Evolutionary conservation across 2,888 invertebrate species (phyloP).

Genomic region (Busseola fusca): DNA sequence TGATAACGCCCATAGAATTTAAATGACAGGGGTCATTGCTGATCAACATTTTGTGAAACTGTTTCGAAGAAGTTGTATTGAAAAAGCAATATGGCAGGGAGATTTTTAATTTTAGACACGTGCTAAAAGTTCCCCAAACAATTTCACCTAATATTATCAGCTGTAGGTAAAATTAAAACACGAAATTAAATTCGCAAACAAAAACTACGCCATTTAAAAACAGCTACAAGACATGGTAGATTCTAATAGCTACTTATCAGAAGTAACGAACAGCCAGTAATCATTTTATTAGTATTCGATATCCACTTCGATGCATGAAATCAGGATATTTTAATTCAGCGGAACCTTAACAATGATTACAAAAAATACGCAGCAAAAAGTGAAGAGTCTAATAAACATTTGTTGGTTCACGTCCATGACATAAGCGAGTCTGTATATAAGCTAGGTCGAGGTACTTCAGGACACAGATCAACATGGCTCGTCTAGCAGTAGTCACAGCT

Average conservation of each 20-base stretch:
- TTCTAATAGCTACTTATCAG: slow-evolving; percentile 12
- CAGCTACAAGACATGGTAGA: neutral
- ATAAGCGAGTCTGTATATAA: slow-evolving; percentile 78
- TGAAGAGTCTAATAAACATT: slow-evolving; percentile 66
- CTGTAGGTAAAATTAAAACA: neutral
- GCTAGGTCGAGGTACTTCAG: slow-evolving; percentile 58
- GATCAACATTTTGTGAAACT: neutral
- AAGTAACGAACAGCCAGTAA: slow-evolving; percentile 4
- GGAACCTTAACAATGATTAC: slow-evolving; percentile 66
- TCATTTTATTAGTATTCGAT: slow-evolving; percentile 18
- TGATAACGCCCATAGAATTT: neutral
- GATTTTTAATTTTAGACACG: neutral
- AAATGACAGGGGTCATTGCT: no score
- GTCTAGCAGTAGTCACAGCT: slow-evolving; percentile 73
- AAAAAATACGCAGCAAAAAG: slow-evolving; percentile 71
- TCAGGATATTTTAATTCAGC: slow-evolving; percentile 33
- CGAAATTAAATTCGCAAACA: neutral
- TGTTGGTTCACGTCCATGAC: slow-evolving; percentile 70
- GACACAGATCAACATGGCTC: slow-evolving; percentile 75
- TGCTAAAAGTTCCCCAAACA: neutral
- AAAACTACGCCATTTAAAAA: neutral
- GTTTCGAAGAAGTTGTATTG: neutral
- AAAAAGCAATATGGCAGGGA: neutral
- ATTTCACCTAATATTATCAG: neutral
- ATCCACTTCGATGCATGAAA: slow-evolving; percentile 17